phyloP scores from a whole-genome alignment of 2,888 invertebrate genomes.

The Oxycera nigricornis region DNA sequence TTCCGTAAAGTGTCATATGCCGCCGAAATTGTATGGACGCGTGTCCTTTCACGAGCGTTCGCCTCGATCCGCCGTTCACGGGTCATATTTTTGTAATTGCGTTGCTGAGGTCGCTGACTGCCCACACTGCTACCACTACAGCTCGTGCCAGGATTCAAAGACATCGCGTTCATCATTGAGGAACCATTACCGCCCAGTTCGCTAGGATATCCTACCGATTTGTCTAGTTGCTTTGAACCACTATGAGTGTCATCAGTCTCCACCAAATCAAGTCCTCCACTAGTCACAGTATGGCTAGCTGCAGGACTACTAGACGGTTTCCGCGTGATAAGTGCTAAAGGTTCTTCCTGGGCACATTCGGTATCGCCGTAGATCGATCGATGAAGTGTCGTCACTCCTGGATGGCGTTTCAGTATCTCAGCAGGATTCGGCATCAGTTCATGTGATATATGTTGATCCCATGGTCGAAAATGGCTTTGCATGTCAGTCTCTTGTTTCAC shows the following conservation, averaged over 20 bases:
- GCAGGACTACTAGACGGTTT: conserved; percentile 50
- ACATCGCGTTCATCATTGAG: background rate
- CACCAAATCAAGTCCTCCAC: conserved; percentile 4
- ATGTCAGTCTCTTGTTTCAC: conserved; percentile 51
- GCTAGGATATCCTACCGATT: conserved; percentile 18
- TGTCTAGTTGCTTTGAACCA: conserved; percentile 19
- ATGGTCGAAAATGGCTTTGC: conserved; percentile 69
- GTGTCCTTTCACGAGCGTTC: conserved; percentile 89
- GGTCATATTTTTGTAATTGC: conserved; percentile 96
- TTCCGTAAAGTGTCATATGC: conserved; percentile 89
- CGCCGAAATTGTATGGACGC: conserved; percentile 95
- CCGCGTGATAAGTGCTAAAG: conserved; percentile 69
- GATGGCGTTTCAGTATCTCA: conserved; percentile 59
- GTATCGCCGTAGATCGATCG: background rate
- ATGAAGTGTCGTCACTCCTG: conserved; percentile 61
- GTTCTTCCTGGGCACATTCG: conserved; percentile 65
- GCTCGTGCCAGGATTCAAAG: background rate
- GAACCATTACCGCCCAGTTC: conserved; percentile 17
- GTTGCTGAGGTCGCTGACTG: conserved; percentile 68
- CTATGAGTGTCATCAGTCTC: background rate
- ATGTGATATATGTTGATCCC: conserved; percentile 65
- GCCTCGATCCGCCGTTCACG: conserved; percentile 91
- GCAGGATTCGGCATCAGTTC: conserved; percentile 63
- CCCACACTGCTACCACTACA: conserved; percentile 42
- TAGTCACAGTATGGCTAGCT: background rate